Conservation (phyloP, 2,888 invertebrate genomes). For the Sinhomidia bicolor region DNA sequence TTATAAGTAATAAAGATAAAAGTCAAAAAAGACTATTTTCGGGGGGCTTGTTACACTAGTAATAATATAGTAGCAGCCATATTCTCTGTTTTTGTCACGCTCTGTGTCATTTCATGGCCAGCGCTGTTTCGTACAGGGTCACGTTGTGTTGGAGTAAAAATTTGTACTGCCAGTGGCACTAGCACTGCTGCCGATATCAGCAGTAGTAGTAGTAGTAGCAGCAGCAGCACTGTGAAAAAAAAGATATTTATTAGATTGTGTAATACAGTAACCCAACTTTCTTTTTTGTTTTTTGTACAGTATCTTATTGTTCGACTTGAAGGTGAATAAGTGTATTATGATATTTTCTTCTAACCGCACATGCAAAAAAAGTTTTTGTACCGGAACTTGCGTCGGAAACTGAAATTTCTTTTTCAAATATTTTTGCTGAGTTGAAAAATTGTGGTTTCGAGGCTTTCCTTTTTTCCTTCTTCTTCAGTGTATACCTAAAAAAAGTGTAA, state of each 20-base stretch:
- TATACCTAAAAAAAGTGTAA: no score
- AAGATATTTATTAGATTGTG: not conserved
- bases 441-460: not conserved
- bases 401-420: not conserved
- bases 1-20: slow-evolving; percentile 3
- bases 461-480: no score
- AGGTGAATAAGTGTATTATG: not conserved
- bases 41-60: not conserved
- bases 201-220: not conserved
- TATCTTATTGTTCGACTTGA: not conserved
- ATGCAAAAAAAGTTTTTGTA: not conserved
- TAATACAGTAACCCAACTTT: not conserved
- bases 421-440: not conserved
- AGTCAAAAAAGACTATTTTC: not conserved
- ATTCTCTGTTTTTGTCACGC: slow-evolving; percentile 45
- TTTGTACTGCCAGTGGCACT: not conserved
- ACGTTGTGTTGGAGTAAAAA: not conserved
- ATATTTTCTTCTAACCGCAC: not conserved
- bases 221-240: no score
- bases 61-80: not conserved
- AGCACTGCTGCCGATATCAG: not conserved
- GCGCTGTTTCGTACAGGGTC: slow-evolving; percentile 23
- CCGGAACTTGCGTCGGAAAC: slow-evolving; percentile 17
- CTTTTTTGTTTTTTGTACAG: not conserved
- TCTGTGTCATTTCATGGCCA: slow-evolving; percentile 59